These are phyloP conservation scores for Chondrosia reniformis DNA, from an alignment of 37 sponge, comb jelly and placozoan genomes.

Conservation along the genomic window DNA sequence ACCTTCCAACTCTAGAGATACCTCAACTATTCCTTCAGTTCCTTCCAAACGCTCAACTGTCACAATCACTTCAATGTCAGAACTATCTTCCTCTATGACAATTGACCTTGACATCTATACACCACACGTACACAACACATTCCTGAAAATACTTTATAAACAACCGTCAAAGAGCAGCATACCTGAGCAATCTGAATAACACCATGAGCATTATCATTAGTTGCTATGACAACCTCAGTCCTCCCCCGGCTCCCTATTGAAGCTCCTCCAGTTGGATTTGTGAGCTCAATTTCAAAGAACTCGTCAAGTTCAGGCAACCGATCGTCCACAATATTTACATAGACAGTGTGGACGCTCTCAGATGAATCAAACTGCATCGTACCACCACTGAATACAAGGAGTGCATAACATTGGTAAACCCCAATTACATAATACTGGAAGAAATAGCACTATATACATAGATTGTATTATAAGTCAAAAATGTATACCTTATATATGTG, in stretches of 20 bases:
- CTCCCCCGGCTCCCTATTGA: conserved; percentile 28
- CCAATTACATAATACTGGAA: too few relatives aligned
- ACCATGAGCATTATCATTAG: conserved; percentile 93
- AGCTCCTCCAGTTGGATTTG: conserved; percentile 59
- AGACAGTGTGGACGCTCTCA: neutral
- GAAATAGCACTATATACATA: too few relatives aligned
- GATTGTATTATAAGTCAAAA: too few relatives aligned
- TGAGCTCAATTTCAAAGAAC: conserved; percentile 42
- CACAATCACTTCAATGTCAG: conserved; percentile 29
- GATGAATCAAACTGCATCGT: neutral
- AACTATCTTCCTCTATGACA: conserved; percentile 16
- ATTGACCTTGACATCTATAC: conserved; percentile 38
- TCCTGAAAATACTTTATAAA: too few relatives aligned
- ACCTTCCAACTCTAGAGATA: conserved; percentile 51
- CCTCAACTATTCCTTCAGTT: conserved; percentile 58
- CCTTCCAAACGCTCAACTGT: conserved; percentile 53
- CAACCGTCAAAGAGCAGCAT: too few relatives aligned
- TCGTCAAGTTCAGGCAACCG: conserved; percentile 69
- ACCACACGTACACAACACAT: neutral
- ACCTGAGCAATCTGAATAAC: conserved; percentile 69
- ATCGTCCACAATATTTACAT: conserved; percentile 51
- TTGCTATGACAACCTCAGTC: conserved; percentile 52
- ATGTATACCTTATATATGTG: too few relatives aligned
- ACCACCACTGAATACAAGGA: conserved; percentile 14
- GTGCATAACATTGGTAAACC: too few relatives aligned